These are phyloP conservation scores for Lucilia sericata DNA, from an alignment of 1,140 invertebrate genomes.

Conservation along the genomic window DNA sequence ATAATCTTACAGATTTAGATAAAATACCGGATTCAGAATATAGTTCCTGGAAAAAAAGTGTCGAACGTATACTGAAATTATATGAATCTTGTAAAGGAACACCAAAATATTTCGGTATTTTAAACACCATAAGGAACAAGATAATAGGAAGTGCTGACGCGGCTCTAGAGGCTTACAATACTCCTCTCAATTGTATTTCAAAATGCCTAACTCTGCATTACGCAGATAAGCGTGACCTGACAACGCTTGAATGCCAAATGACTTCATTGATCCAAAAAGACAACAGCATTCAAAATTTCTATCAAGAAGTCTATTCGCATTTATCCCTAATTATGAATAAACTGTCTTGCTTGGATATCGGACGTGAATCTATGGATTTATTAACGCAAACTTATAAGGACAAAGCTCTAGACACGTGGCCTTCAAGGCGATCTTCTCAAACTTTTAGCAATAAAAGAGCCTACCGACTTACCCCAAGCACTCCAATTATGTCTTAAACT, in stretches of 20 bases:
- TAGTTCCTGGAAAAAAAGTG: slow-evolving; percentile 23
- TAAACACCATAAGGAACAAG: slow-evolving; percentile 34
- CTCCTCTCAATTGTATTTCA: background rate
- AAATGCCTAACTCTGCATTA: background rate
- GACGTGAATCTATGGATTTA: background rate
- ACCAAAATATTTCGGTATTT: slow-evolving; percentile 41
- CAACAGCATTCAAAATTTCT: slow-evolving; percentile 22
- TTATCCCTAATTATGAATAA: slow-evolving; percentile 33
- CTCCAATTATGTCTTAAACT: slow-evolving; percentile 30
- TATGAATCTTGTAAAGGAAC: slow-evolving; percentile 25
- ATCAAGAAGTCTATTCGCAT: slow-evolving; percentile 33
- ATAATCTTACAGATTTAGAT: background rate
- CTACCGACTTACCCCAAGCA: slow-evolving; percentile 32
- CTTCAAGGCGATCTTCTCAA: slow-evolving; percentile 25
- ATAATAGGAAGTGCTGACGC: slow-evolving; percentile 36
- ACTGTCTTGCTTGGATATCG: background rate
- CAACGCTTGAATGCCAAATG: slow-evolving; percentile 33
- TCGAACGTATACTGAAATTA: slow-evolving; percentile 27
- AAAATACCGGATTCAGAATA: background rate
- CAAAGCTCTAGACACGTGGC: slow-evolving; percentile 38
- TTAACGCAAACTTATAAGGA: slow-evolving; percentile 32
- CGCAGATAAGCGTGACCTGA: background rate
- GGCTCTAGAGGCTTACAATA: slow-evolving; percentile 43
- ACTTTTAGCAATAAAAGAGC: slow-evolving; percentile 31
- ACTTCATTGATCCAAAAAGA: slow-evolving; percentile 2